Evolutionary conservation across 2,797 vertebrate species (phyloP).

Genomic region (Ispidina lecontei): DNA sequence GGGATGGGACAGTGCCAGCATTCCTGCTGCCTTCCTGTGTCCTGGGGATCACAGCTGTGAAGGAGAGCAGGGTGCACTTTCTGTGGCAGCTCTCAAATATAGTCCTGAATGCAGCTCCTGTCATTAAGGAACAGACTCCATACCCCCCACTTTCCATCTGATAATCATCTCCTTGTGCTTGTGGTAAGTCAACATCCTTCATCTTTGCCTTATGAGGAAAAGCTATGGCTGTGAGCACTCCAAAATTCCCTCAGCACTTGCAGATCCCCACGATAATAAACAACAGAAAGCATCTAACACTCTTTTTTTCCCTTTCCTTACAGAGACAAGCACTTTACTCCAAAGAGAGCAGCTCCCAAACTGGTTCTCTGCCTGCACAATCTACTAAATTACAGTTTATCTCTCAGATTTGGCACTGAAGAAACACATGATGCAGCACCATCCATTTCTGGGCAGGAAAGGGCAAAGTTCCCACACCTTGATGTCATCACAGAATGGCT

Average conservation of each 20-base stretch:
- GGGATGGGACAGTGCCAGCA: not conserved
- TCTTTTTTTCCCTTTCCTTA: constrained; percentile 57
- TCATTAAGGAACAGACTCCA: constrained; percentile 68
- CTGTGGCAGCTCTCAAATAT: constrained; percentile 41
- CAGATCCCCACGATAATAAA: constrained; percentile 65
- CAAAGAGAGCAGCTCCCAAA: not conserved
- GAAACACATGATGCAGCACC: not conserved
- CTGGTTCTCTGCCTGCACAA: not conserved
- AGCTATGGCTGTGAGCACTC: constrained; percentile 37
- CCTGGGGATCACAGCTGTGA: constrained; percentile 22
- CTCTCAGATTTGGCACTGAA: not conserved
- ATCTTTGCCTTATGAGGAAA: constrained; percentile 70
- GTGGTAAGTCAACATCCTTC: constrained; percentile 70
- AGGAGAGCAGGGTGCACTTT: not conserved
- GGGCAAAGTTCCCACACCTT: not conserved
- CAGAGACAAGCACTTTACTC: constrained; percentile 37
- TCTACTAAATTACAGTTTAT: not conserved
- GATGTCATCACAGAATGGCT: not conserved
- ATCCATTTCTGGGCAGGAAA: not conserved
- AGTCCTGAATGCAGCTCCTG: constrained; percentile 45
- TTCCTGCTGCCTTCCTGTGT: not conserved
- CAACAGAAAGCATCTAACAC: constrained; percentile 21
- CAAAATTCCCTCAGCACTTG: constrained; percentile 59
- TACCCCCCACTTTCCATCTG: constrained; percentile 70
- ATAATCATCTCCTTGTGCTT: constrained; percentile 77